Base-by-base conservation (phyloP, 2,888 invertebrate genomes). In the Dilophus febrilis region DNA sequence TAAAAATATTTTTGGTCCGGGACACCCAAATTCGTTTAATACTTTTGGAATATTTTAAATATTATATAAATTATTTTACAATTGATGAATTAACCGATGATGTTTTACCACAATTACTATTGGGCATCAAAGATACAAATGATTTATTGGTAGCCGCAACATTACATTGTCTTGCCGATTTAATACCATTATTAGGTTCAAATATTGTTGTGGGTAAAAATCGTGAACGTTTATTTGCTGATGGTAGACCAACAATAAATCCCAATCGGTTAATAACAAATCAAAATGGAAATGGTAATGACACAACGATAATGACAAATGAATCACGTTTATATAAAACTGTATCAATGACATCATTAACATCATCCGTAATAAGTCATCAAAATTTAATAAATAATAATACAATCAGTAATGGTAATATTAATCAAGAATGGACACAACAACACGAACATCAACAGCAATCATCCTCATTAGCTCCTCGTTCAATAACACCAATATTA, bases 141-240 rank as follows among this genome's bases (percentile, higher is more conserved):
- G 86, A 91, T 56, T 68, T 70, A 40, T 64, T 92, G 44, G 91
- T 91, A 1, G 72, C 81, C 19, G 74, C 77, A 42, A 90, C 90
- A 11, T 64, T 92, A 37, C 71, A 75, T 41, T 81, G 83, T 39
- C 61, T 92, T 42, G 86, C 90, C 42, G 81, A 84, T 52, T 62
- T 92, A 42, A 82, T 92, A 18, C 83, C 86, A 2, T 71, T 90
- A 45, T 65, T 88, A 38, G 91, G 92, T 12, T 80, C 87, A 12
- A 70, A 77, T n/a, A 70, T 77, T 16, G 87, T 92, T 1, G 78
- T 92, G 3, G 85, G 86, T 5, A 81, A 82, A 1, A 75, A 77
- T 52, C 69, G 90, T 46, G 72, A 72, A 2, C 80, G 78, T 56
- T 65, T 85, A 40, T 92, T 92, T 55, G 79, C 83, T 17, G 87